phyloP scores from a whole-genome alignment of 2,888 invertebrate genomes.

The Caenorhabditis sp. region DNA sequence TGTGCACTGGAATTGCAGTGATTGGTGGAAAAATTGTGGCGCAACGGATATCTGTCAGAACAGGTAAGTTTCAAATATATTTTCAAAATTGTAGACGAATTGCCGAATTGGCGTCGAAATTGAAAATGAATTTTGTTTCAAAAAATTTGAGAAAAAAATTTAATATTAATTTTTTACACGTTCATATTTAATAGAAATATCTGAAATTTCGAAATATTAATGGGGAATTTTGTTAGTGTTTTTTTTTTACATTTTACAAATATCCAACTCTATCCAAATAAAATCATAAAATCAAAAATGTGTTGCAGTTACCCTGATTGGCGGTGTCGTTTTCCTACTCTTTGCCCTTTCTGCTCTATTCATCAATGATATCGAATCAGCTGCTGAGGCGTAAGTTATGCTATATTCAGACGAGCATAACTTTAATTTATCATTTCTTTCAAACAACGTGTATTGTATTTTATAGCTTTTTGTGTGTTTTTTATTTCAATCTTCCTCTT shows the following conservation, averaged over 20 bases:
- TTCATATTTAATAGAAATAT: too few species aligned
- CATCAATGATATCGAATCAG: constrained; percentile 75
- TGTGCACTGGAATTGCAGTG: constrained; percentile 96
- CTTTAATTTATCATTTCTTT: not conserved
- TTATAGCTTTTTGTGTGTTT: not conserved
- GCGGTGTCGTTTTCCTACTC: constrained; percentile 90
- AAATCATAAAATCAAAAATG: too few species aligned
- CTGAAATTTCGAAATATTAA: too few species aligned
- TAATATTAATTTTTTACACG: too few species aligned
- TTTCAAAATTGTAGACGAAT: too few species aligned
- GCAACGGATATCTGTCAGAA: constrained; percentile 93
- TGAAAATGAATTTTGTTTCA: too few species aligned
- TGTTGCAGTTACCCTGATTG: constrained; percentile 89
- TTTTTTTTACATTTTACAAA: too few species aligned
- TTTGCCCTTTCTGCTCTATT: constrained; percentile 92
- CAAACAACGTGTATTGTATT: not conserved
- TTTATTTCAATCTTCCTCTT: constrained; percentile 1
- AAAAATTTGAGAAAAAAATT: too few species aligned
- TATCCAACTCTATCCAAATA: too few species aligned
- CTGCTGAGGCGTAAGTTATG: constrained; percentile 24
- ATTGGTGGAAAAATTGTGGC: constrained; percentile 95
- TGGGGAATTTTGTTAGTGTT: too few species aligned
- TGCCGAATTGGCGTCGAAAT: too few species aligned
- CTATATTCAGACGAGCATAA: not conserved
- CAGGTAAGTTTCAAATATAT: constrained; percentile 77